Base-by-base conservation (phyloP, 2,797 vertebrate species). In the Propithecus perrieri region DNA sequence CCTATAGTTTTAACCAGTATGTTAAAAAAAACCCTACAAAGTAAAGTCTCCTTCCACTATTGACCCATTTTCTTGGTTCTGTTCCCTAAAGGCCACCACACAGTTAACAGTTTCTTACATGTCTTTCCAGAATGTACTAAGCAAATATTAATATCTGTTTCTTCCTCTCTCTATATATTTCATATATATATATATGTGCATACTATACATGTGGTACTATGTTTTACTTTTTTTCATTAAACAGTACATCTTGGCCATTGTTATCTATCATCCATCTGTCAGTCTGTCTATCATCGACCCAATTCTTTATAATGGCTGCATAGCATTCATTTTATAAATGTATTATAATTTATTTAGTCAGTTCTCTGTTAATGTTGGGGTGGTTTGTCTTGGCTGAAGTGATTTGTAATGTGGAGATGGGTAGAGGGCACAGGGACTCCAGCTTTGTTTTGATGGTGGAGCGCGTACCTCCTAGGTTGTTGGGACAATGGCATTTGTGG, bases 261-360 rank as follows among this genome's bases (percentile, higher is more conserved):
- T 48, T 61, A 46, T n/a, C 69, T 85, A 3, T 12, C 53, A 4
- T 57, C 83, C 89, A 20, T 57, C 72, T 48, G 8, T 28, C 55
- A 71, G 5, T 33, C 30, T 41, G 26, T 76, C 41, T 53, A 72
- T 75, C 13, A 46, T 61, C 50, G 43, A 26, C 24, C 41, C 33
- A 85, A 78, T 90, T 95, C 35, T 92, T 95, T 93, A 8, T 79
- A 78, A 88, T 71, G 74, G 41, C 11, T 92, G 1, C 14, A 22
- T 61, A 81, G 10, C 43, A 74, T 91, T 89, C 4, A 30, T 88
- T 83, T 97, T 84, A 43, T 53, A 43, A 95, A 65, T 41, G 33
- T 89, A 80, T 78, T 33, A 26, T 87, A 48, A 85, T 91, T 88
- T 95, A 89, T 35, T 61, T 53, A 96, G 38, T 71, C 28, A 86